phyloP scores from a whole-genome alignment of 1,140 invertebrate species.

The Uloborus diversus region DNA sequence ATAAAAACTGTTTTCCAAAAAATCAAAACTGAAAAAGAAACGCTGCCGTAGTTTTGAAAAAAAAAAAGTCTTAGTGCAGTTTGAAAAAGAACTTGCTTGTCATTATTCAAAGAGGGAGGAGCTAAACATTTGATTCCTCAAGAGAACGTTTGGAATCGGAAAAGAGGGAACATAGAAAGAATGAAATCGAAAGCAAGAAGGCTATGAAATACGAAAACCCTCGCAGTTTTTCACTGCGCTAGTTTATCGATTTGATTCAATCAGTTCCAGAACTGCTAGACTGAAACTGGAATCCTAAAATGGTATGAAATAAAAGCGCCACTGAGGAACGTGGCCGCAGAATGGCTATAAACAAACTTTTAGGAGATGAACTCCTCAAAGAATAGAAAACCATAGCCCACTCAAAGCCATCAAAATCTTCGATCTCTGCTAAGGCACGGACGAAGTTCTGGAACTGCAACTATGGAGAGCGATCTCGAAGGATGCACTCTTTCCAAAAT shows the following conservation, averaged over 20 bases:
- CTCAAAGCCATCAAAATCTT: constrained; percentile 47
- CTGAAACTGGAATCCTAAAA: constrained; percentile 15
- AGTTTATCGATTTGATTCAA: constrained; percentile 43
- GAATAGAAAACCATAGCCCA: constrained; percentile 19
- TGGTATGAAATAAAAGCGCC: constrained; percentile 6
- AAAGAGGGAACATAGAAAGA: constrained; percentile 3
- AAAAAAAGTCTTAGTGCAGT: neutral
- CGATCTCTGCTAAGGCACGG: neutral
- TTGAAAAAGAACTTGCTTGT: neutral
- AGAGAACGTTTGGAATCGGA: constrained; percentile 12
- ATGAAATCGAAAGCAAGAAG: neutral
- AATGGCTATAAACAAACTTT: constrained; percentile 40
- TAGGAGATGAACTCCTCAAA: constrained; percentile 38
- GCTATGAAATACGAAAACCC: constrained; percentile 12
- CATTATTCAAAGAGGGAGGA: constrained; percentile 21
- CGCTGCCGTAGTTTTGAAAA: neutral
- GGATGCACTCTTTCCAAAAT: neutral
- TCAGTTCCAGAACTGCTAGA: constrained; percentile 11
- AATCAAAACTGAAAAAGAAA: no score
- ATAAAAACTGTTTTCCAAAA: no score
- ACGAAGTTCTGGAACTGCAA: neutral
- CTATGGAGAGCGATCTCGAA: neutral
- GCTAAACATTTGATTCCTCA: constrained; percentile 10
- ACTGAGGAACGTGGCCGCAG: constrained; percentile 20
- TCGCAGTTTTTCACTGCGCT: constrained; percentile 1